A percentile compares a stretch with the other conserved stretches of the same genome.
Evolutionary conservation across 2,113 vertebrate genomes (phyloP).

Genomic region (Sinosuthora webbiana): DNA sequence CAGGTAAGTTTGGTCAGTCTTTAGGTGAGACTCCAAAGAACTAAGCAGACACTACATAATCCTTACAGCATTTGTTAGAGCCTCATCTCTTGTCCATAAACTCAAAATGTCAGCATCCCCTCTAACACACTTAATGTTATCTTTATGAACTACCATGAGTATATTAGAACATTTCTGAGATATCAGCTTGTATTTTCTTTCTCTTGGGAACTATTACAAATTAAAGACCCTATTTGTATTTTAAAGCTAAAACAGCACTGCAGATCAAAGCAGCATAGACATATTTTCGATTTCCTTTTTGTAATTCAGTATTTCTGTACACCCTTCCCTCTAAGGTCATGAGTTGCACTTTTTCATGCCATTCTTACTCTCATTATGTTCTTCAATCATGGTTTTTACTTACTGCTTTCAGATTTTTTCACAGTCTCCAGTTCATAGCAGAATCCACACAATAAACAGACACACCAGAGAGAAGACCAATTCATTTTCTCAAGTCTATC

Average conservation of each 20-base stretch:
- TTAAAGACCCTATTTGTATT: neutral
- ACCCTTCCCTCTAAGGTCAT: neutral
- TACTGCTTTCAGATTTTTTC: neutral
- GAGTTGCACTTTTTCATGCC: neutral
- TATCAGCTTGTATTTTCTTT: neutral
- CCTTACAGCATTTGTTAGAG: neutral
- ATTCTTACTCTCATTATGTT: neutral
- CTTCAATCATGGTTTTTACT: neutral
- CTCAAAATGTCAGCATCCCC: neutral
- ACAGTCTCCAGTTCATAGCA: neutral
- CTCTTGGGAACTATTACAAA: neutral
- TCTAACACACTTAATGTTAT: neutral
- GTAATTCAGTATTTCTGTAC: neutral
- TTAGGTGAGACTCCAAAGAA: neutral
- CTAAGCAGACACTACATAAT: neutral
- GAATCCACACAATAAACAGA: neutral
- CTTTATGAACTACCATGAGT: neutral
- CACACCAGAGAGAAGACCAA: neutral
- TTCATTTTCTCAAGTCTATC: neutral
- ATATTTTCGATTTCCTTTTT: neutral
- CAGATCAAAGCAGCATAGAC: neutral
- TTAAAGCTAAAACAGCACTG: neutral
- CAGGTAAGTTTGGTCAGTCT: neutral
- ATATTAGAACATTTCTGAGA: neutral
- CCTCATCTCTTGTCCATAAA: neutral